These are phyloP conservation scores for Piscicola geometra DNA, from an alignment of 2,888 invertebrate genomes.

Conservation along the genomic window DNA sequence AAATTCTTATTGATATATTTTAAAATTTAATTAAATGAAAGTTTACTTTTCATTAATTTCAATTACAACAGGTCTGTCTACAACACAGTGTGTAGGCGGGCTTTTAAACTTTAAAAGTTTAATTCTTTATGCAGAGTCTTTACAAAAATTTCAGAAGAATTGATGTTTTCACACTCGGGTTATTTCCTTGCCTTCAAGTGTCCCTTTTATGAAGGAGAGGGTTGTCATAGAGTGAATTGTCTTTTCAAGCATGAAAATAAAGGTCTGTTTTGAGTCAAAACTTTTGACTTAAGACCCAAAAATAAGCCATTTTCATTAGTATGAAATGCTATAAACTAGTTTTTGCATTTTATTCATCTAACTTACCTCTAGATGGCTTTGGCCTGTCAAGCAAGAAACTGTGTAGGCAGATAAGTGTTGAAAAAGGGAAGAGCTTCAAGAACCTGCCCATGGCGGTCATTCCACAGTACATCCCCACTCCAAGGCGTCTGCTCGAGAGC, in stretches of 20 bases:
- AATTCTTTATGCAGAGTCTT: no score
- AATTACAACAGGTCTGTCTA: no score
- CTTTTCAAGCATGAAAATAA: background rate
- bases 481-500: background rate
- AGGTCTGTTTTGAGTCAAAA: background rate
- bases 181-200: background rate
- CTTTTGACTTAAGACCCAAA: no score
- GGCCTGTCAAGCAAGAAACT: constrained; percentile 6
- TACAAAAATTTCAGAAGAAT: background rate
- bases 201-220: background rate
- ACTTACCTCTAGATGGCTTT: background rate
- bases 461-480: constrained; percentile 13
- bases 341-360: no score
- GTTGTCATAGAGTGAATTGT: background rate
- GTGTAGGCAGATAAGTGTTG: background rate
- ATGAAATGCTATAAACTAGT: no score
- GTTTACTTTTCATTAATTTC: no score
- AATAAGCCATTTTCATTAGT: no score
- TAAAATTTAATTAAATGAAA: no score
- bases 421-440: background rate
- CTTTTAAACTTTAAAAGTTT: no score
- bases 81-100: no score
- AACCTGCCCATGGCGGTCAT: background rate
- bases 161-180: background rate
- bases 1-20: no score